These are phyloP conservation scores for Xenus cinereus DNA, from an alignment of 2,113 vertebrate species.

Conservation along the genomic window DNA sequence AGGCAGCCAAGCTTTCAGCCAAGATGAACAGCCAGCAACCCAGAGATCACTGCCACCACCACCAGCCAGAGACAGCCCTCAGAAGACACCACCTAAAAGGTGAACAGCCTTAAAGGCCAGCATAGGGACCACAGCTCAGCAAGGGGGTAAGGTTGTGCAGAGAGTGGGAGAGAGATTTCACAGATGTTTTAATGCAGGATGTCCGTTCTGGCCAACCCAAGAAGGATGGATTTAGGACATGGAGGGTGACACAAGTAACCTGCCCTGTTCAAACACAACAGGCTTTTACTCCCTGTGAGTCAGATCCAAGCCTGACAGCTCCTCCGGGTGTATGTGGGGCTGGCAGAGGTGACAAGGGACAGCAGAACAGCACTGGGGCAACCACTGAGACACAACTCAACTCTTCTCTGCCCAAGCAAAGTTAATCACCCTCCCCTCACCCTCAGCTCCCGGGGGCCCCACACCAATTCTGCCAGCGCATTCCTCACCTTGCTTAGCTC, in stretches of 20 bases:
- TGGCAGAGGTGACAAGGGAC: neutral
- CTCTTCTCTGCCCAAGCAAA: neutral
- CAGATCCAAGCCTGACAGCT: neutral
- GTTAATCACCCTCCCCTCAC: neutral
- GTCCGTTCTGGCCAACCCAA: neutral
- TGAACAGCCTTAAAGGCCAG: neutral
- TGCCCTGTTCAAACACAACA: neutral
- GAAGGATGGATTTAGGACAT: neutral
- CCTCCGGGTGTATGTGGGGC: fast-evolving
- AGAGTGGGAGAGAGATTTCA: neutral
- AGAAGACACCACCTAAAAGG: neutral
- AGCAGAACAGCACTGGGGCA: neutral
- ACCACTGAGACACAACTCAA: neutral
- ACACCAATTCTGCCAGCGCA: too few relatives aligned
- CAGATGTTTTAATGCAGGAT: neutral
- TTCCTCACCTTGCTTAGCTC: constrained; percentile 76
- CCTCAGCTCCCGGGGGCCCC: neutral
- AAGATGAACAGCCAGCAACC: neutral
- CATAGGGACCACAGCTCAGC: neutral
- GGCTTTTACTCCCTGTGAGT: neutral
- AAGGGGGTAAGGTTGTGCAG: neutral
- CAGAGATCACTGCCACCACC: neutral
- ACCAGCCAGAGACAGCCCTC: neutral
- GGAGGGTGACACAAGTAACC: neutral
- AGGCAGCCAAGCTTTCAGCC: neutral